Base-by-base conservation (phyloP, 2,113 vertebrate genomes). In the Passer domesticus region DNA sequence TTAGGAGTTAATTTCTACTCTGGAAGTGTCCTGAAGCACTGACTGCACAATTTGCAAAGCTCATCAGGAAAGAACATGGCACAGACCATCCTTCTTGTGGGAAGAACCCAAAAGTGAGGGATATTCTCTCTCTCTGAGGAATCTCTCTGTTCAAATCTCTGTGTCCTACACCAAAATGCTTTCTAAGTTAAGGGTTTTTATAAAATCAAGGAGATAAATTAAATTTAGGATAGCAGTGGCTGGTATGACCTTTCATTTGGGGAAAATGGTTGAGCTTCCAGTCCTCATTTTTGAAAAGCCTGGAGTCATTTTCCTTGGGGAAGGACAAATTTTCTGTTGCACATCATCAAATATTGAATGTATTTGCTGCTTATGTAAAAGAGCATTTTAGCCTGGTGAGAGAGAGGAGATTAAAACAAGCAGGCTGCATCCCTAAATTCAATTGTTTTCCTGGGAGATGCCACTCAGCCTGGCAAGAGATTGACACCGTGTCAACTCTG, bases 401-500 rank as follows among this genome's bases (percentile, higher is more conserved):
- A 35, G 11, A 39, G 82, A 85, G 30, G 83, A 95, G 81, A 95
- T 97, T 64, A 91, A 83, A 93, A 60, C 68, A 43, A 94, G 83
- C 75, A 52, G 64, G 74, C 85, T 79, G 74, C 58, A 8, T 79
- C 94, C 79, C 43, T 55, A 93, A 95, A 92, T 95, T 70, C 80
- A 82, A 76, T 92, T 93, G 72, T 90, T 83, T 95, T 97, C 60
- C 76, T 95, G 74, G 81, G 75, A 83, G 88, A 87, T 73, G 89
- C 56, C 72, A 43, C 25, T 53, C 68, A 63, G 62, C 82, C 84
- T 85, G 80, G 88, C 53, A 35, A 53, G 39, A 55, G 73, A 94
- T 83, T 75, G 94, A 84, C 79, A 87, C 78, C 0, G 20, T 58
- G 82, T 85, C 87, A 96, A 7, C 84, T 89, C 69, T 21, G 88